Evolutionary conservation across 2,797 vertebrate species (phyloP).

Genomic region (Amblyopsis hoosieri): DNA sequence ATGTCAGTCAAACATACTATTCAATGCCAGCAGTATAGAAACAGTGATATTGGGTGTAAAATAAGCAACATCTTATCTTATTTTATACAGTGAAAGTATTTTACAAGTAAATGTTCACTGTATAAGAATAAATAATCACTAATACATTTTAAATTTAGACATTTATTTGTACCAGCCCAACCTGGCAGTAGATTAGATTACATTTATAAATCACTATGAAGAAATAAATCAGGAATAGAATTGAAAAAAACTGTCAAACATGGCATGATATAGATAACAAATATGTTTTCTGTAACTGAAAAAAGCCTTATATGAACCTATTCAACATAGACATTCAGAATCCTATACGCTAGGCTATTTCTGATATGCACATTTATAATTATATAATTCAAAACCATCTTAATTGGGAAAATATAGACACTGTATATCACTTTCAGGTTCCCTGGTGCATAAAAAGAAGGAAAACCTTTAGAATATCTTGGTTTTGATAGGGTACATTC

Average conservation of each 20-base stretch:
- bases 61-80: constrained; percentile 14
- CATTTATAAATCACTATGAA: too few relatives aligned
- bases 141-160: constrained; percentile 35
- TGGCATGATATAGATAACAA: not conserved
- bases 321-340: too few relatives aligned
- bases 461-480: constrained; percentile 20
- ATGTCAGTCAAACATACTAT: not conserved
- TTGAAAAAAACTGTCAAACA: constrained; percentile 40
- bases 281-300: constrained; percentile 20
- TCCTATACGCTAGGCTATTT: too few relatives aligned
- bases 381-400: too few relatives aligned
- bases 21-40: constrained; percentile 10
- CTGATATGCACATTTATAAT: too few relatives aligned
- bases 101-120: constrained; percentile 56
- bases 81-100: constrained; percentile 45
- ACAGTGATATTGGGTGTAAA: constrained; percentile 20
- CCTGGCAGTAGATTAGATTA: too few relatives aligned
- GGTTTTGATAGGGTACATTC: constrained; percentile 23
- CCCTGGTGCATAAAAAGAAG: constrained; percentile 28
- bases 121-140: not conserved
- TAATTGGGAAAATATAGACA: too few relatives aligned
- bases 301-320: too few relatives aligned
- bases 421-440: constrained; percentile 23
- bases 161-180: constrained; percentile 32
- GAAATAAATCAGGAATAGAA: constrained; percentile 29